Evolutionary conservation across 2,113 vertebrate species (phyloP).

Genomic region (Psilopogon haemacephalus): DNA sequence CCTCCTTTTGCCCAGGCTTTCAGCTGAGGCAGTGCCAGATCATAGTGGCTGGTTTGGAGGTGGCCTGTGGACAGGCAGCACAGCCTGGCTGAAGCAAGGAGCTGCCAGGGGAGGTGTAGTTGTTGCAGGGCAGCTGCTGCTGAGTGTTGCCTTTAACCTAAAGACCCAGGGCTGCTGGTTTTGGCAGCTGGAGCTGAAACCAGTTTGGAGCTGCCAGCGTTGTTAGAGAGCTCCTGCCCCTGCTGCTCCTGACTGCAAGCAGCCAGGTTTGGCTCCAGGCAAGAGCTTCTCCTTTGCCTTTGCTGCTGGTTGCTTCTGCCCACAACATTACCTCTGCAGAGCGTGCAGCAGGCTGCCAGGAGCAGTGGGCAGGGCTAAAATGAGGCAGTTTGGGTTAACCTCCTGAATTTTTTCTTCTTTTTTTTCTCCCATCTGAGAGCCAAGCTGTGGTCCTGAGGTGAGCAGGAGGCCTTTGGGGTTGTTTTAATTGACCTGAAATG

Average conservation of each 20-base stretch:
- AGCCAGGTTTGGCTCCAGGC: neutral
- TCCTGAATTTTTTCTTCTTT: neutral
- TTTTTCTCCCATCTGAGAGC: neutral
- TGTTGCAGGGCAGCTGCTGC: neutral
- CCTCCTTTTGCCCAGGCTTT: neutral
- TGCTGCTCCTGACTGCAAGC: neutral
- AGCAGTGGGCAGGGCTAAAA: neutral
- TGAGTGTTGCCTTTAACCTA: neutral
- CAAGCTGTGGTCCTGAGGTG: neutral
- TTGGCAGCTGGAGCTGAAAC: neutral
- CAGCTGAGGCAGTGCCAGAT: neutral
- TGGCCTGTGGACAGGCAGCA: neutral
- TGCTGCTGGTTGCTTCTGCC: neutral
- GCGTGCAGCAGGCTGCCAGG: neutral
- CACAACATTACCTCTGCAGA: neutral
- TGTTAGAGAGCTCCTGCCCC: neutral
- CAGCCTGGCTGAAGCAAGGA: too few relatives aligned
- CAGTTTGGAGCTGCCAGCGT: neutral
- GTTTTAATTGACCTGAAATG: neutral
- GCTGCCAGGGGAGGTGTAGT: neutral
- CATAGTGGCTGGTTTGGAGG: neutral
- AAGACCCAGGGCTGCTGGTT: neutral
- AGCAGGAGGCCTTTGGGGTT: neutral
- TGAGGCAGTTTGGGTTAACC: neutral
- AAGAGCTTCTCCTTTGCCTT: neutral